Evolutionary conservation across 2,888 invertebrate genomes (phyloP).

Genomic region (Catocala fraxini): DNA sequence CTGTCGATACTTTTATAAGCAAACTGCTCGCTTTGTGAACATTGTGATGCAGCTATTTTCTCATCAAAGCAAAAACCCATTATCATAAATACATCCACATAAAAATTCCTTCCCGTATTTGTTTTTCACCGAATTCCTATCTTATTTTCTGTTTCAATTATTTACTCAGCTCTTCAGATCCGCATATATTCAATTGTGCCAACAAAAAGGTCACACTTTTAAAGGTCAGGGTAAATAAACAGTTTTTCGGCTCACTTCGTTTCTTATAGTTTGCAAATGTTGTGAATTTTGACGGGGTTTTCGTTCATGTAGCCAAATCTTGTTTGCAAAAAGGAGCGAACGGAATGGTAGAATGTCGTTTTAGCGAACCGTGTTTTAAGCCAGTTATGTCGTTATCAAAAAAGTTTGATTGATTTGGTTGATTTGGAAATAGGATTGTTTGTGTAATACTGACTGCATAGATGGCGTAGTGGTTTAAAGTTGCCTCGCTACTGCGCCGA

Average conservation of each 20-base stretch:
- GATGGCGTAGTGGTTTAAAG: no score
- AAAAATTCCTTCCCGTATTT: conserved; percentile 6
- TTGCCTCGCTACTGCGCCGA: no score
- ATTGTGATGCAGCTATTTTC: conserved; percentile 6
- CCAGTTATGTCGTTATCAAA: conserved; percentile 4
- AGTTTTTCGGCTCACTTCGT: conserved; percentile 9
- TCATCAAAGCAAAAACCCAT: background rate
- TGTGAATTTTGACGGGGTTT: conserved; percentile 14
- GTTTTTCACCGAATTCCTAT: conserved; percentile 15
- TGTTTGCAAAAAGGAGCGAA: conserved; percentile 26
- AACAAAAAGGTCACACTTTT: conserved; percentile 12
- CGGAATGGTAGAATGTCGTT: conserved; percentile 14
- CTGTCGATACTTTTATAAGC: no score
- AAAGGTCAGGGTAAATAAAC: conserved; percentile 13
- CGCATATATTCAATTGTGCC: conserved; percentile 12
- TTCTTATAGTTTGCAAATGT: conserved; percentile 8
- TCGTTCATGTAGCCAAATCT: conserved; percentile 21
- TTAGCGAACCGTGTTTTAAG: conserved; percentile 20
- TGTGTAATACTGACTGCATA: no score
- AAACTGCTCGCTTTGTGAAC: no score
- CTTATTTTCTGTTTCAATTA: conserved; percentile 16
- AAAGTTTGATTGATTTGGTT: background rate
- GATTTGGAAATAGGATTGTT: background rate
- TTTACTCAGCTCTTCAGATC: conserved; percentile 4
- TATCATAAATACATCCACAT: conserved; percentile 6